Conservation (phyloP, 2,888 invertebrate species). For the Eugnorisma glareosa region DNA sequence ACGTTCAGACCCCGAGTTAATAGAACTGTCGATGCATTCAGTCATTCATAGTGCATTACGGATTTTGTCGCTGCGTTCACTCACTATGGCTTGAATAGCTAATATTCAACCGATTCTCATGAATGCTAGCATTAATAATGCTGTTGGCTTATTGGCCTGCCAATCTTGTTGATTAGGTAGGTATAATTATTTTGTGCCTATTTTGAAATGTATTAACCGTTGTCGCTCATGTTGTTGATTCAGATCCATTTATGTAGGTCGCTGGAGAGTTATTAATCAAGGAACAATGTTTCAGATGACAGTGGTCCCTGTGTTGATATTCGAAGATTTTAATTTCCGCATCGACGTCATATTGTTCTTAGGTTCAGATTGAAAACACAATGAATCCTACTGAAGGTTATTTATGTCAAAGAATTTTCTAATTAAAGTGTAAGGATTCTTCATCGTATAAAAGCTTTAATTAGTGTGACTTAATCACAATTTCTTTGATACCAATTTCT, state of each 20-base stretch:
- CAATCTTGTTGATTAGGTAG: not conserved
- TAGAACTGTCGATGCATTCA: constrained; percentile 6
- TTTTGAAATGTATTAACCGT: not conserved
- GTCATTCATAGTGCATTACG: constrained; percentile 7
- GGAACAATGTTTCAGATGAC: not conserved
- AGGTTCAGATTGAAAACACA: constrained; percentile 16
- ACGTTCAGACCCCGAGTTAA: not conserved
- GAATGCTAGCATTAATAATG: constrained; percentile 19
- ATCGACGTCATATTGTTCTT: constrained; percentile 13
- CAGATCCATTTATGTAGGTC: not conserved
- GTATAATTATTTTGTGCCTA: not conserved
- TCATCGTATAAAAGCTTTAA: constrained; percentile 2
- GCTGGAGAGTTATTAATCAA: not conserved
- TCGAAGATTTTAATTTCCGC: constrained; percentile 19
- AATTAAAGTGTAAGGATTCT: constrained; percentile 28
- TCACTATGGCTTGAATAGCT: constrained; percentile 15
- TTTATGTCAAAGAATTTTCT: constrained; percentile 12
- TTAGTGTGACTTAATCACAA: not conserved
- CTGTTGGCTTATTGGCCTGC: constrained; percentile 7
- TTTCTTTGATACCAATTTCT: not conserved
- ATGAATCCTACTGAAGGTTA: not conserved
- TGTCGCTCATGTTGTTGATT: not conserved
- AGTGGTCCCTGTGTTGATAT: not conserved
- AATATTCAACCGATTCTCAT: constrained; percentile 7
- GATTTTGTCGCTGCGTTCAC: not conserved